Percentiles rank a stretch among this genome's conserved stretches.
Evolutionary conservation across 1,140 invertebrate genomes (phyloP).

Genomic region (Meteorus sp.): DNA sequence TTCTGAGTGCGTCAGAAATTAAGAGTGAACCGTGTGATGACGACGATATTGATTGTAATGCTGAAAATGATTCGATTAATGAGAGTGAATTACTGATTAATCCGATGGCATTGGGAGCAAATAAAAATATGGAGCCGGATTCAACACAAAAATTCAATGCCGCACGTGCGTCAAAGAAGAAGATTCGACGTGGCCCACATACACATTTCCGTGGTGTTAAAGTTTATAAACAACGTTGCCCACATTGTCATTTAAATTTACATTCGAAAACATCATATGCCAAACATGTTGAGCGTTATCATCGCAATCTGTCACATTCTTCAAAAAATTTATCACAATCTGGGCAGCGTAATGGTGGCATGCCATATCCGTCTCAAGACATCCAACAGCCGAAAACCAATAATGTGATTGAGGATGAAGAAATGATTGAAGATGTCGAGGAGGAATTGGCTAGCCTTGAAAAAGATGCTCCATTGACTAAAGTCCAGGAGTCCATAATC

Average conservation of each 20-base stretch:
- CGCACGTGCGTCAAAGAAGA: constrained; percentile 32
- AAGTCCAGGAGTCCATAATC: constrained; percentile 53
- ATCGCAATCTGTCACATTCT: constrained; percentile 29
- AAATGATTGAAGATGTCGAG: constrained; percentile 39
- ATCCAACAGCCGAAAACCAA: constrained; percentile 16
- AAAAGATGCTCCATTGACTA: constrained; percentile 44
- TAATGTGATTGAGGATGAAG: constrained; percentile 23
- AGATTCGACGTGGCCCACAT: constrained; percentile 38
- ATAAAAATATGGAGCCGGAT: constrained; percentile 46
- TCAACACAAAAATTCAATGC: constrained; percentile 44
- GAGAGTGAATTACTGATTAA: constrained; percentile 42
- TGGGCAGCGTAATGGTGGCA: neutral
- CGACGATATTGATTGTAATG: constrained; percentile 37
- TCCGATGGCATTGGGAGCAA: constrained; percentile 36
- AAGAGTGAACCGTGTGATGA: constrained; percentile 23
- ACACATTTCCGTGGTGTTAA: constrained; percentile 47
- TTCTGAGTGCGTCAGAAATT: neutral
- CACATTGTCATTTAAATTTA: constrained; percentile 46
- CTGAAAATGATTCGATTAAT: constrained; percentile 40
- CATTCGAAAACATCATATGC: constrained; percentile 48
- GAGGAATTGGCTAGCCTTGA: constrained; percentile 44
- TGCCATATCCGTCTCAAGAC: neutral
- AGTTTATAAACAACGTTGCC: constrained; percentile 48
- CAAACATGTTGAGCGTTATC: constrained; percentile 51
- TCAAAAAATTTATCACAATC: neutral